Percentiles rank a stretch among this genome's conserved stretches.
phyloP scores from a whole-genome alignment of 2,888 invertebrate genomes.

The Chymomyza caudatula region DNA sequence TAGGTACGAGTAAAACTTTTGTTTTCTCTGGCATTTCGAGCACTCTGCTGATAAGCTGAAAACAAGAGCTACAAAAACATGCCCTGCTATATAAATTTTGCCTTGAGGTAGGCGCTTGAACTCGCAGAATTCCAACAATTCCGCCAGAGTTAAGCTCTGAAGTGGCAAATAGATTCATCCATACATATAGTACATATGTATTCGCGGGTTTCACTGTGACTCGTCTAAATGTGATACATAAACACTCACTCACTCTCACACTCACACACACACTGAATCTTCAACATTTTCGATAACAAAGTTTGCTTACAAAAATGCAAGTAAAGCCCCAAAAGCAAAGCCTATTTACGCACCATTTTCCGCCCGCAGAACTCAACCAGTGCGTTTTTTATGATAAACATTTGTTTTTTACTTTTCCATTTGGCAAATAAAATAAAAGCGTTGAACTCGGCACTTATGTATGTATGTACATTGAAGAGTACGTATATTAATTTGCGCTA shows the following conservation, averaged over 20 bases:
- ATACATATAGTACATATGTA: neutral
- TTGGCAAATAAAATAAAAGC: constrained; percentile 65
- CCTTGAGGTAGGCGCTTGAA: constrained; percentile 70
- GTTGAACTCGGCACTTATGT: constrained; percentile 54
- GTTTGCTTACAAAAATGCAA: constrained; percentile 42
- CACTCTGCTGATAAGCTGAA: constrained; percentile 53
- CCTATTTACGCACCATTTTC: constrained; percentile 61
- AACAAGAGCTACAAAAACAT: constrained; percentile 35
- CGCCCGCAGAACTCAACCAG: constrained; percentile 31
- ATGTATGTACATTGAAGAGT: neutral
- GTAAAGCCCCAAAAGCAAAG: constrained; percentile 66
- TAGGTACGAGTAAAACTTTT: neutral
- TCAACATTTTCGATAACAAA: constrained; percentile 52
- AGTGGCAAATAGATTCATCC: neutral
- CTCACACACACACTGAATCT: neutral
- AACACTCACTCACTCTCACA: neutral
- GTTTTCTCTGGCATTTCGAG: constrained; percentile 37
- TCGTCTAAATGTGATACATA: neutral
- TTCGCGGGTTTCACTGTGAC: neutral
- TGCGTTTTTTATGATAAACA: constrained; percentile 63
- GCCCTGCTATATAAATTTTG: constrained; percentile 33
- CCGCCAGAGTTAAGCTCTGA: neutral
- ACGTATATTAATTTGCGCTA: neutral
- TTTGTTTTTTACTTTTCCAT: constrained; percentile 70
- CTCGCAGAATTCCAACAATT: constrained; percentile 22